phyloP scores from a whole-genome alignment of 1,140 invertebrate genomes.

The Watersipora subatra region DNA sequence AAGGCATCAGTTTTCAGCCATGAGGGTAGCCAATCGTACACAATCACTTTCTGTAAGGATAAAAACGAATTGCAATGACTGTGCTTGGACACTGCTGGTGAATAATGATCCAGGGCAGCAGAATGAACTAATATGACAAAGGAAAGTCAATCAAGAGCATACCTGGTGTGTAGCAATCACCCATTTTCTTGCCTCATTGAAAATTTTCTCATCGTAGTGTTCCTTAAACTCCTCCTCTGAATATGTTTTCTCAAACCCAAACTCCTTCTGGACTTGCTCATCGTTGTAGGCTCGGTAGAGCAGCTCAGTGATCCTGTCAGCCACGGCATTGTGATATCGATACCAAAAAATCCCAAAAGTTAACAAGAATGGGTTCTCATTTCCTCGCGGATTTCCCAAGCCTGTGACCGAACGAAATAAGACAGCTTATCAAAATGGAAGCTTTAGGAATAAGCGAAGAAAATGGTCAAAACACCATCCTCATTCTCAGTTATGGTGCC shows the following conservation, averaged over 20 bases:
- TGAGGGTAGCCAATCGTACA: slow-evolving; percentile 85
- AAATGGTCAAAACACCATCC: neutral
- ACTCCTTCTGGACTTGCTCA: neutral
- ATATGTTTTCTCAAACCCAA: neutral
- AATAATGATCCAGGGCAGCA: no score
- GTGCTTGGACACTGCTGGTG: no score
- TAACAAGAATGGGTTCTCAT: slow-evolving; percentile 89
- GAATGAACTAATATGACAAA: no score
- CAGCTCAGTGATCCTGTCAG: slow-evolving; percentile 53
- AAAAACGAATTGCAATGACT: no score
- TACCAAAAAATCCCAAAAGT: slow-evolving; percentile 84
- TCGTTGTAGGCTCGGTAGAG: slow-evolving; percentile 16
- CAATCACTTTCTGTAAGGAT: slow-evolving; percentile 71
- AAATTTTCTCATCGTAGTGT: slow-evolving; percentile 69
- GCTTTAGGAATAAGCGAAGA: neutral
- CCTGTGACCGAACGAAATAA: slow-evolving; percentile 48
- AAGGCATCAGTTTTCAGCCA: slow-evolving; percentile 4
- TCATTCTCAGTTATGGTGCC: neutral
- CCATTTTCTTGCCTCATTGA: slow-evolving; percentile 70
- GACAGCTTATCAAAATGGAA: neutral
- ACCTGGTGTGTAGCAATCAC: slow-evolving; percentile 89
- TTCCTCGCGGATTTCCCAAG: slow-evolving; percentile 84
- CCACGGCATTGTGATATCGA: slow-evolving; percentile 88
- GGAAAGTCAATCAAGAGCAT: no score
- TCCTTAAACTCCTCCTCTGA: neutral